These are phyloP conservation scores for Myiothlypis coronata DNA, from an alignment of 2,797 vertebrate genomes.

Conservation along the genomic window DNA sequence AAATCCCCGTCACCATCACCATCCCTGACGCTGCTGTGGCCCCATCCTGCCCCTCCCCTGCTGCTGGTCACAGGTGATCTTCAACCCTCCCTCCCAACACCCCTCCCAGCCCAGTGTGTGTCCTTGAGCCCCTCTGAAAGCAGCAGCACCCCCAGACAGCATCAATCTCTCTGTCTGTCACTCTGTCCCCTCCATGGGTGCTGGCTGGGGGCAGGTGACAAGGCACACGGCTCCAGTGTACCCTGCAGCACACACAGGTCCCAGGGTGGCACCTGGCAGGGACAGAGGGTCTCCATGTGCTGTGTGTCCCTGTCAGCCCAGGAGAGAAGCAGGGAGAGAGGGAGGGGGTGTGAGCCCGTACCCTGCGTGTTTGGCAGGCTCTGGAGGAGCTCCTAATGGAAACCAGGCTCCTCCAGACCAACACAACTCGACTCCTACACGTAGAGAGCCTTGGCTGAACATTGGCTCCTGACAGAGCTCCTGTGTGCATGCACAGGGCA, in stretches of 20 bases:
- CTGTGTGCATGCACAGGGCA: not conserved
- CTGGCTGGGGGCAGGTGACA: not conserved
- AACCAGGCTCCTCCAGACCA: not conserved
- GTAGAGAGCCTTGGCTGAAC: not conserved
- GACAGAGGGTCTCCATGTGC: not conserved
- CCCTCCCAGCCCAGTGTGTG: fast-evolving
- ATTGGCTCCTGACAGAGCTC: not conserved
- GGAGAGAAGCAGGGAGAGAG: not conserved
- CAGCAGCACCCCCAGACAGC: fast-evolving
- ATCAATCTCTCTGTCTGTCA: fast-evolving
- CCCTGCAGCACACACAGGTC: fast-evolving
- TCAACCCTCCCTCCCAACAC: not conserved
- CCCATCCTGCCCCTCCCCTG: not conserved
- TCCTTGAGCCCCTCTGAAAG: not conserved
- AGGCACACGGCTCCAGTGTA: fast-evolving
- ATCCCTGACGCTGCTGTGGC: not conserved
- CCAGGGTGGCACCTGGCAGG: fast-evolving
- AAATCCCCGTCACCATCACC: fast-evolving
- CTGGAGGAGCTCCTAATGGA: not conserved
- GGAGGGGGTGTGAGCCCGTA: not conserved
- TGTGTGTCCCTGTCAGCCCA: not conserved
- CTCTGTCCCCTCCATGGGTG: fast-evolving
- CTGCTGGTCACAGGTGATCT: fast-evolving
- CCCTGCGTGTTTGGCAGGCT: not conserved
- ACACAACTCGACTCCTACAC: not conserved